A percentile compares a stretch with the other conserved stretches of the same genome.
Evolutionary conservation across 2,113 vertebrate species (phyloP).

Genomic region (Nothoprocta pentlandii): DNA sequence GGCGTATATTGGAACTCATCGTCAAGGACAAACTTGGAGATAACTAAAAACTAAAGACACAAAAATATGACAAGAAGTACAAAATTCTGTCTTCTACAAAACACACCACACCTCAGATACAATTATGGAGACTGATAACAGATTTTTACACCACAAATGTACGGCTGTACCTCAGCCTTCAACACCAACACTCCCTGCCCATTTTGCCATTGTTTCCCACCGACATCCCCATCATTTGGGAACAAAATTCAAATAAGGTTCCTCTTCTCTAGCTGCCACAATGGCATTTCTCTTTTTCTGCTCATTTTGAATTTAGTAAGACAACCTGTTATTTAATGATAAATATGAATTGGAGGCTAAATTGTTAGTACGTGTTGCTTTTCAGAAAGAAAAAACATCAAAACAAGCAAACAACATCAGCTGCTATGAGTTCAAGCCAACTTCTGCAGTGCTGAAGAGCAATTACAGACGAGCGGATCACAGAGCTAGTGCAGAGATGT

Average conservation of each 20-base stretch:
- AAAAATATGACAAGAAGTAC: not conserved
- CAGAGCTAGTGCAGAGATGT: not conserved
- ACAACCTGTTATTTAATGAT: not conserved
- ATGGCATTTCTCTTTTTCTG: not conserved
- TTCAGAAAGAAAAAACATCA: not conserved
- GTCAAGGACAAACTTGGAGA: not conserved
- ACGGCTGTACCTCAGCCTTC: not conserved
- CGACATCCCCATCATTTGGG: too few relatives aligned
- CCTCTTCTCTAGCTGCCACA: not conserved
- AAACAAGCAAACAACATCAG: not conserved
- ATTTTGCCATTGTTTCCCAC: not conserved
- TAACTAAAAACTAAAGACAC: not conserved
- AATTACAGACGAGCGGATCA: not conserved
- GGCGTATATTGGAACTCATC: fast-evolving
- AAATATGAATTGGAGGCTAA: not conserved
- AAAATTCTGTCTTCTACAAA: not conserved
- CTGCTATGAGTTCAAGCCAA: not conserved
- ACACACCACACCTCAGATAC: fast-evolving
- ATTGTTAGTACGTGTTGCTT: not conserved
- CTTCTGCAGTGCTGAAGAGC: fast-evolving
- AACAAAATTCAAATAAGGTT: not conserved
- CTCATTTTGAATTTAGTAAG: not conserved
- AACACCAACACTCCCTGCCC: not conserved
- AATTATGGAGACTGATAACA: fast-evolving
- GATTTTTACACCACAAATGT: not conserved